Evolutionary conservation across 2,888 invertebrate species (phyloP).

Genomic region (Limnephilus lunatus): DNA sequence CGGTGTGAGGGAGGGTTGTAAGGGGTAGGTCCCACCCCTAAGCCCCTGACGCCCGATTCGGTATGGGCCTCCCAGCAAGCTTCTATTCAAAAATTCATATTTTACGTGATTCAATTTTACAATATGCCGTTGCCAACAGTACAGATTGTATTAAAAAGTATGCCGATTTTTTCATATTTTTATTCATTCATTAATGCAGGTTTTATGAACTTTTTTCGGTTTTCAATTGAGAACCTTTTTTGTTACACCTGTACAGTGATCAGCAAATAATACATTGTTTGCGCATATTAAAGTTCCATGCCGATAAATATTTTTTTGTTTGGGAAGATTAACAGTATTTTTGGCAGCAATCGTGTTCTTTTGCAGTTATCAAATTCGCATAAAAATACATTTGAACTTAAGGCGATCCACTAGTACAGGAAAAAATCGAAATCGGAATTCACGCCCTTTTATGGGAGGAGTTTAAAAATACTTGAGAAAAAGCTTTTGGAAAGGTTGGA

Average conservation of each 20-base stretch:
- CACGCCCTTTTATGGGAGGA: no score
- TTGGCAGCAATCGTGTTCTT: no score
- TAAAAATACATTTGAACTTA: no score
- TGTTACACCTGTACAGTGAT: neutral
- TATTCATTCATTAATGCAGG: neutral
- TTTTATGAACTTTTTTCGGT: neutral
- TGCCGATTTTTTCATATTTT: neutral
- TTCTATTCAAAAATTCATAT: conserved; percentile 66
- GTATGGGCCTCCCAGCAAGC: neutral
- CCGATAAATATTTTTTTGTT: no score
- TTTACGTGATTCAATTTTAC: conserved; percentile 66
- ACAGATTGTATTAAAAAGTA: conserved; percentile 50
- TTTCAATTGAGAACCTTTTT: neutral
- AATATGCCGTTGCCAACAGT: conserved; percentile 63
- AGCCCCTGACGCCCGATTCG: neutral
- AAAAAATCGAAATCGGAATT: no score
- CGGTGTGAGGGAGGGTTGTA: neutral
- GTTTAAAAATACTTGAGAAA: no score
- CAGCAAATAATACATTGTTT: neutral
- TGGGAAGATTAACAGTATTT: no score
- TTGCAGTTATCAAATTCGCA: no score
- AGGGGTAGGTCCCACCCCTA: neutral
- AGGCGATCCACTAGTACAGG: no score
- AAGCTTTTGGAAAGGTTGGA: no score
- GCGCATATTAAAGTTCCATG: no score